Conservation (phyloP, 2,797 vertebrate genomes). For the Onychomys torridus region DNA sequence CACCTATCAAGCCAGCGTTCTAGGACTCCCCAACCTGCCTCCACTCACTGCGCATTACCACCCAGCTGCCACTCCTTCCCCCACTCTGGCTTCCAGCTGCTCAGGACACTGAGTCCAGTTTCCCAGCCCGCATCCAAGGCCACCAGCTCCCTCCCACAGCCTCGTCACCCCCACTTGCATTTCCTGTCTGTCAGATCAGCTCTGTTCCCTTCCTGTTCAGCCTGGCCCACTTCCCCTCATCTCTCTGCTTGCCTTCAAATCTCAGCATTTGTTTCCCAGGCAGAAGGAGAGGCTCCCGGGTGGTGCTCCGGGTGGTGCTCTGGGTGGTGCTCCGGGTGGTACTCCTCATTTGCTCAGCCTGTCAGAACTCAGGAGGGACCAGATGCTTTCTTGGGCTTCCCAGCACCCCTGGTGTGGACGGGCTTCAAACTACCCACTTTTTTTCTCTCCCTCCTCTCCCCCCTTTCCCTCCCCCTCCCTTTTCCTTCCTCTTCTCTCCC, state of each 20-base stretch:
- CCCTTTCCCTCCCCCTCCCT: not conserved
- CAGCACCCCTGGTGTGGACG: not conserved
- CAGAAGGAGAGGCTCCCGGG: not conserved
- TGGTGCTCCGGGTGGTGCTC: too few species aligned
- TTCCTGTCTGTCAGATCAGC: not conserved
- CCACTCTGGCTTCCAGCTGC: not conserved
- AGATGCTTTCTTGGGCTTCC: not conserved
- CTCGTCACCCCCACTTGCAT: not conserved
- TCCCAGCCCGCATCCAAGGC: not conserved
- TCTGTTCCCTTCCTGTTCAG: not conserved
- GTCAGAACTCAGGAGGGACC: not conserved
- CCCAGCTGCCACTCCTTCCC: not conserved
- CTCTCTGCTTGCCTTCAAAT: not conserved
- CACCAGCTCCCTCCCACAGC: not conserved
- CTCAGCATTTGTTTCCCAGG: not conserved
- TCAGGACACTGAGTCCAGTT: not conserved
- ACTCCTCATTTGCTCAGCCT: not conserved
- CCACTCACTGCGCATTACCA: not conserved
- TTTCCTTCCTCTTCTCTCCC: not conserved
- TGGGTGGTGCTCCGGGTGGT: too few species aligned
- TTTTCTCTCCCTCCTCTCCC: not conserved
- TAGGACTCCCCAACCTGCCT: not conserved
- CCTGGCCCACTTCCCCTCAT: not conserved
- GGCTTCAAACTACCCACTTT: not conserved
- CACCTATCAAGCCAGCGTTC: rapidly evolving